Conservation (phyloP, 1,140 invertebrate genomes). For the Liolophura sinensis region DNA sequence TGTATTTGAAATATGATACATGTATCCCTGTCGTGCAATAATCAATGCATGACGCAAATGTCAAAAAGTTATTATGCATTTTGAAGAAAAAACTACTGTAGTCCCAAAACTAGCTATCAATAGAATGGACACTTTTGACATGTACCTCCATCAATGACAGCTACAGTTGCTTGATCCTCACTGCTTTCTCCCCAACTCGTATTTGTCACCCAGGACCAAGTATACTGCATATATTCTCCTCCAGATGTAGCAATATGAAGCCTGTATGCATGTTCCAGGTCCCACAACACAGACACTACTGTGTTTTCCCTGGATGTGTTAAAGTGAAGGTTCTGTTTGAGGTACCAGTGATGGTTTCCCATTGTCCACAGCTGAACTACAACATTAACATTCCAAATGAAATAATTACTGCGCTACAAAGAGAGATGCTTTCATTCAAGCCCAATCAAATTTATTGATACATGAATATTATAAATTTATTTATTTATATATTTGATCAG, state of each 20-base stretch:
- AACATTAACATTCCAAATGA: constrained; percentile 17
- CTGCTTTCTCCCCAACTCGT: constrained; percentile 61
- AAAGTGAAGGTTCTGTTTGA: constrained; percentile 75
- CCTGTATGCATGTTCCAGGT: constrained; percentile 63
- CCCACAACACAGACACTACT: constrained; percentile 65
- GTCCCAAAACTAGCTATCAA: too few species aligned
- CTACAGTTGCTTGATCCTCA: constrained; percentile 62
- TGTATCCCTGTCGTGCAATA: neutral
- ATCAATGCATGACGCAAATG: neutral
- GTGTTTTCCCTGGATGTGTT: constrained; percentile 49
- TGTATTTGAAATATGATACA: neutral
- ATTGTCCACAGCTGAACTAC: constrained; percentile 77
- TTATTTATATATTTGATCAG: too few species aligned
- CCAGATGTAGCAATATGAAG: constrained; percentile 66
- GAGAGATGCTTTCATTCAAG: too few species aligned
- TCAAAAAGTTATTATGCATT: too few species aligned
- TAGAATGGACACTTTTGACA: neutral
- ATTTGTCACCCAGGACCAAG: constrained; percentile 68
- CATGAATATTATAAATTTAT: too few species aligned
- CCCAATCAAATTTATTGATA: too few species aligned
- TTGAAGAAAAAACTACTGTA: too few species aligned
- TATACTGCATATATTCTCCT: constrained; percentile 65
- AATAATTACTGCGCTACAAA: too few species aligned
- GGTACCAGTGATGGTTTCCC: constrained; percentile 89
- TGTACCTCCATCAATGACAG: constrained; percentile 77